These are phyloP conservation scores for Antigone vipio DNA, from an alignment of 2,113 vertebrate genomes.

Conservation along the genomic window DNA sequence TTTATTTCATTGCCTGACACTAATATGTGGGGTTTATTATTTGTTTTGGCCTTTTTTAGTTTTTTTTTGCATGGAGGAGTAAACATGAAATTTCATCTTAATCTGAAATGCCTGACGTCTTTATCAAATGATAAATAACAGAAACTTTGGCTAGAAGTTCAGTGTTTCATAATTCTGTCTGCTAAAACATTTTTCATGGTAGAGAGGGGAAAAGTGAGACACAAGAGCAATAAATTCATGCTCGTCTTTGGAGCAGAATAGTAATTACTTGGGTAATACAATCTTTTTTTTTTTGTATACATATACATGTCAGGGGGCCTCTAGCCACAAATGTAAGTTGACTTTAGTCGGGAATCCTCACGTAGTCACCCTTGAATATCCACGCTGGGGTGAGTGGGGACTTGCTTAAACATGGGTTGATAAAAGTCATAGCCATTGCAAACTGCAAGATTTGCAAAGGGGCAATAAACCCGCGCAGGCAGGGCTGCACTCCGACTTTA, in stretches of 20 bases:
- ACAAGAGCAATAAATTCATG: not conserved
- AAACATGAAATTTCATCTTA: not conserved
- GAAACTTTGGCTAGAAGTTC: not conserved
- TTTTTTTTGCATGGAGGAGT: not conserved
- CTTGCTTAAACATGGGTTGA: not conserved
- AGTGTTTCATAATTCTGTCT: not conserved
- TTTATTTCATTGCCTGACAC: not conserved
- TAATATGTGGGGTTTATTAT: not conserved
- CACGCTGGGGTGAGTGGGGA: not conserved
- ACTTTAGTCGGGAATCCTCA: not conserved
- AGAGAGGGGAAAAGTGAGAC: not conserved
- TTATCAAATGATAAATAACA: not conserved
- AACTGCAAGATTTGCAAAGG: not conserved
- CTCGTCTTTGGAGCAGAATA: not conserved
- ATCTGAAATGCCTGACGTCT: not conserved
- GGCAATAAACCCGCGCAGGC: not conserved
- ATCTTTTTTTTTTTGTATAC: not conserved
- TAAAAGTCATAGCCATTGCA: not conserved
- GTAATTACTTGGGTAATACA: not conserved
- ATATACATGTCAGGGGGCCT: not conserved
- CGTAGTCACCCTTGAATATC: rapidly evolving
- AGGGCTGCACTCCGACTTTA: not conserved
- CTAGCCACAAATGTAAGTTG: not conserved
- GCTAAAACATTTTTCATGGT: not conserved
- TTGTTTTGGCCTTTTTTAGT: not conserved